phyloP scores from a whole-genome alignment of 2,888 invertebrate genomes.

The Spodoptera picta region DNA sequence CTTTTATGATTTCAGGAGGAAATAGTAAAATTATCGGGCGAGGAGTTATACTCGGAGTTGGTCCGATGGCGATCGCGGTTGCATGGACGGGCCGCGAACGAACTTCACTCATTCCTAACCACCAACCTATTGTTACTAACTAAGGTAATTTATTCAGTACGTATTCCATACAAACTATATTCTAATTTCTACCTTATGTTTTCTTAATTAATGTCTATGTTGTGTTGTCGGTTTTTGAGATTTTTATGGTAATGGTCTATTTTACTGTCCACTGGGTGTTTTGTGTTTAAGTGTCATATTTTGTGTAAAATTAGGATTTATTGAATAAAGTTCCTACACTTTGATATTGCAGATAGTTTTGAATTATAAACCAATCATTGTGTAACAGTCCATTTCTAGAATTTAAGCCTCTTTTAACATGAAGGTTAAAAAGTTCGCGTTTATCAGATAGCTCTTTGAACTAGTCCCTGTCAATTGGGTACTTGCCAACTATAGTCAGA shows the following conservation, averaged over 20 bases:
- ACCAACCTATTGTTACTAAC: slow-evolving; percentile 94
- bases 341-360: no score
- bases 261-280: background rate
- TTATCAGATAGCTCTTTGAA: no score
- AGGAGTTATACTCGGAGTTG: slow-evolving; percentile 90
- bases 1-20: slow-evolving; percentile 66
- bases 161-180: slow-evolving; percentile 16
- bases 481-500: no score
- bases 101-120: slow-evolving; percentile 92
- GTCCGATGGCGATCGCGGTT: slow-evolving; percentile 91
- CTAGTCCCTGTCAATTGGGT: no score
- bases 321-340: no score
- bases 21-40: slow-evolving; percentile 78
- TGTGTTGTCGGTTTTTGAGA: no score
- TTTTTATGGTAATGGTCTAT: background rate
- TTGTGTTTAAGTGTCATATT: background rate
- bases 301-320: background rate
- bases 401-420: no score
- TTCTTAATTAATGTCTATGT: no score
- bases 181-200: background rate
- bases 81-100: slow-evolving; percentile 92
- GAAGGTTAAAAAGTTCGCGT: no score
- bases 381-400: no score
- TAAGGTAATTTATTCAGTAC: slow-evolving; percentile 84
- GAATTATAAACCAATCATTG: no score